Evolutionary conservation across 2,888 invertebrate species (phyloP), one percentile per base, ranked within the genome.

Genomic region (Lepidochitona cinerea): DNA sequence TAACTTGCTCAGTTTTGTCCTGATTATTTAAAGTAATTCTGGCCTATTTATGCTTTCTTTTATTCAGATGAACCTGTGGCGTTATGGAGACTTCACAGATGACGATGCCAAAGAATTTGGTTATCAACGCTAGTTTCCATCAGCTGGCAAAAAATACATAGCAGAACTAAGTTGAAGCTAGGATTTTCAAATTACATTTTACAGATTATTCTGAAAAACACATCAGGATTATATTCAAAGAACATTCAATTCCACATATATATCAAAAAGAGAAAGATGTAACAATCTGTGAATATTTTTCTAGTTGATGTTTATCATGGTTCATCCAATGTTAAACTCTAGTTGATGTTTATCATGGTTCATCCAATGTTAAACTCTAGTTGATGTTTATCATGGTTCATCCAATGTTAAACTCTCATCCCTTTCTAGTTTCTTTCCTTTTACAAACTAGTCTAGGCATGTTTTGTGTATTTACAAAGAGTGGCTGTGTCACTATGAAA

Each of bases 11-110:
- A 26, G 9, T 59, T 59, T 23, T 14, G 59, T 59, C 23, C 23
- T 59, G 12, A 59, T 14, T 9, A 59, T 59, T 26, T 23, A 14
- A 59, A 26, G 12, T 14, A 23, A 9, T 23, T 23, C 26, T 14
- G 9, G 23, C 14, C 9, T 59, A 29, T n/a, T 35, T 12, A 12
- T 35, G 59, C 18, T 5, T 36, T 73, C 36, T 72, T 37, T 23
- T 33, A 87, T 88, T 37, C 96, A 97, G 90, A 93, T 94, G 85
- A 96, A 95, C 91, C 95, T 99, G 86, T 99, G 99, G 99, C 95
- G 96, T 89, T 99, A 99, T 90, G 99, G 99, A n/a, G 99, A 99
- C 91, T 97, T 99, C 92, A 96, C 96, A 76, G 97, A 96, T 79
- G 97, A 97, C 87, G 97, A 97, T 90, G 96, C 96, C 66, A 93